phyloP scores from a whole-genome alignment of 2,113 vertebrate species.

The Candoia aspera region DNA sequence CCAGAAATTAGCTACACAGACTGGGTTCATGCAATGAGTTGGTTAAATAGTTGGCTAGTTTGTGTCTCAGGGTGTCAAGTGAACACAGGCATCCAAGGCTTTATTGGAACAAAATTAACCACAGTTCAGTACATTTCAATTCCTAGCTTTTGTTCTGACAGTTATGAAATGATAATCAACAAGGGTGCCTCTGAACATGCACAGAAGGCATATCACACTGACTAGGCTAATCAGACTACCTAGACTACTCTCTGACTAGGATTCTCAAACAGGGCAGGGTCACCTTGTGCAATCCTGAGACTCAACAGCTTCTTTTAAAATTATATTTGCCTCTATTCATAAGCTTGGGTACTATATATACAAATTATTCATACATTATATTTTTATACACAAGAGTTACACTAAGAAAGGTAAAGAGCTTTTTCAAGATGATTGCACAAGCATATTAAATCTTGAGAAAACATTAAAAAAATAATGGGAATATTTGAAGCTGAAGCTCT shows the following conservation, averaged over 20 bases:
- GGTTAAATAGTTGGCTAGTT: not conserved
- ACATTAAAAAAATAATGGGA: slow-evolving; percentile 45
- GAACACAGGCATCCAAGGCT: not conserved
- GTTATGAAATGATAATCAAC: not conserved
- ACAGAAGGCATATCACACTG: not conserved
- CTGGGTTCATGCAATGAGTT: not conserved
- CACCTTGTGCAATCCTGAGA: not conserved
- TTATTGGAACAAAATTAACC: not conserved
- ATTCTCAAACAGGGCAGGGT: not conserved
- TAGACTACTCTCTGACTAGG: no score
- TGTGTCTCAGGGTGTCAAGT: not conserved
- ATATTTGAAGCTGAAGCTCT: slow-evolving; percentile 48
- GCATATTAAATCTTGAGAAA: slow-evolving; percentile 60
- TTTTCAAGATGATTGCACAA: slow-evolving; percentile 25
- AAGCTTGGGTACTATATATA: not conserved
- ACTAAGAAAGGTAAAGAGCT: not conserved
- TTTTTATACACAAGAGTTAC: not conserved
- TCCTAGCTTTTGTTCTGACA: not conserved
- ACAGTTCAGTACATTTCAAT: not conserved
- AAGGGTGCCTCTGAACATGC: not conserved
- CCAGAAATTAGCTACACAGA: not conserved
- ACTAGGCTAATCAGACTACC: no score
- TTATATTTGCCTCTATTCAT: not conserved
- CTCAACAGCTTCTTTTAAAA: not conserved
- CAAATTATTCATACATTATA: not conserved